Evolutionary conservation across 2,888 invertebrate species (phyloP).

Genomic region (Idaea straminata): DNA sequence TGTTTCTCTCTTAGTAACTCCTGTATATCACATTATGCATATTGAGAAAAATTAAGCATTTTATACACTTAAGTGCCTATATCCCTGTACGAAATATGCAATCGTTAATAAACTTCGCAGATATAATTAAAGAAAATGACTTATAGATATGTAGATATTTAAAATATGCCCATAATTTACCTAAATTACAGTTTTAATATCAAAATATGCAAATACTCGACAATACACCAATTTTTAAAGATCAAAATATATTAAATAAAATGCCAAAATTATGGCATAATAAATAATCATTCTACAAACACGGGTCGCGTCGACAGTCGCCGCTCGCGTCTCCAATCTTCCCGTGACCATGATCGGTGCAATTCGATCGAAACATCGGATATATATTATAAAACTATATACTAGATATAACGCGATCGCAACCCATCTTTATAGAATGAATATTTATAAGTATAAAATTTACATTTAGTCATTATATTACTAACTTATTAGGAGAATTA

Average conservation of each 20-base stretch:
- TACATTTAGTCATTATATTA: too few species aligned
- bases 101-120: background rate
- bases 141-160: too few species aligned
- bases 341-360: too few species aligned
- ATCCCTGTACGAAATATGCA: background rate
- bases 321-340: too few species aligned
- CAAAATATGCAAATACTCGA: background rate
- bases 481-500: too few species aligned
- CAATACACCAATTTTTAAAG: constrained; percentile 1
- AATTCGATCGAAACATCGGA: too few species aligned
- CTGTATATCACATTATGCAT: constrained; percentile 63
- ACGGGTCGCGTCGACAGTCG: too few species aligned
- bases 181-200: too few species aligned
- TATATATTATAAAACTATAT: background rate
- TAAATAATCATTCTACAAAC: too few species aligned
- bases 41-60: background rate
- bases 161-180: too few species aligned
- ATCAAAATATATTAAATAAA: too few species aligned
- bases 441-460: background rate
- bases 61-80: constrained; percentile 3
- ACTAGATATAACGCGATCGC: background rate
- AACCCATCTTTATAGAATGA: background rate
- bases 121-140: background rate
- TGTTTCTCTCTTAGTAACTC: constrained; percentile 96
- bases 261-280: too few species aligned